A percentile compares a stretch with the other conserved stretches of the same genome.
phyloP scores from a whole-genome alignment of 2,113 vertebrate genomes.

The Actinemys pallida region DNA sequence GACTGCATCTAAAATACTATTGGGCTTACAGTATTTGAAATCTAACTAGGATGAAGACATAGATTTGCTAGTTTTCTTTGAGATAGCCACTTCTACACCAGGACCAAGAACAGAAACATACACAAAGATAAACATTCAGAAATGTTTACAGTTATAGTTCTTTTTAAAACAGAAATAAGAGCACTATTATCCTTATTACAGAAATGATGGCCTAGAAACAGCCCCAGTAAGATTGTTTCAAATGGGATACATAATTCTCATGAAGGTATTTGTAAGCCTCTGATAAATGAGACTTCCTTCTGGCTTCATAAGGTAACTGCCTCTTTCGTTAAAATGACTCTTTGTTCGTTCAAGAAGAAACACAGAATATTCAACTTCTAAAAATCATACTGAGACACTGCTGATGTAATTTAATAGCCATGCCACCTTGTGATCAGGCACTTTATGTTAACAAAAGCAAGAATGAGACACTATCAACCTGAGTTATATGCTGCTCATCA shows the following conservation, averaged over 20 bases:
- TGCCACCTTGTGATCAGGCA: neutral
- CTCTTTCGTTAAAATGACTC: neutral
- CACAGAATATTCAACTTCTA: neutral
- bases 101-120: no score
- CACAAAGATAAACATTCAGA: neutral
- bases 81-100: no score
- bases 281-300: neutral
- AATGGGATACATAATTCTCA: no score
- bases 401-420: no score
- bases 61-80: no score
- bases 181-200: neutral
- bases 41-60: neutral
- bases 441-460: neutral
- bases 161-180: neutral
- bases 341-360: neutral
- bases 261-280: neutral
- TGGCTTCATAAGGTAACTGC: neutral
- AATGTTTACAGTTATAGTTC: neutral
- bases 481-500: neutral
- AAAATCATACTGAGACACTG: neutral
- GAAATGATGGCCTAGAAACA: neutral
- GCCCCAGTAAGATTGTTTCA: neutral
- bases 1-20: neutral
- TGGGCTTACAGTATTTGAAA: neutral
- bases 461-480: neutral